Evolutionary conservation across 2,797 vertebrate genomes (phyloP), one percentile per base, ranked within the genome.

Genomic region (Taenioides sp.): DNA sequence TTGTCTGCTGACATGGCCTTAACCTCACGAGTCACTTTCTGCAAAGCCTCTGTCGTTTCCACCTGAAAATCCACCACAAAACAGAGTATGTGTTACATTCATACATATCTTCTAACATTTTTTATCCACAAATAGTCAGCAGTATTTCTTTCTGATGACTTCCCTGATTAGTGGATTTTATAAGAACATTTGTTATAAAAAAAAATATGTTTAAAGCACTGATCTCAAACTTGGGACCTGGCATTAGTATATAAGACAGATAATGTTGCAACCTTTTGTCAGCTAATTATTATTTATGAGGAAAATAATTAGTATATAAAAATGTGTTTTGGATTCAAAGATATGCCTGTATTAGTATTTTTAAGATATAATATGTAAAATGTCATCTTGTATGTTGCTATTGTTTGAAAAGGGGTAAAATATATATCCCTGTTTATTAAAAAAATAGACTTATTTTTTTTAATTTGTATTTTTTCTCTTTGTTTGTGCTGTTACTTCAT

Each of bases 11-110:
- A 96, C 85, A 97, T 93, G 2, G 94, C 91, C 80, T 99, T 99
- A 72, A 98, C 95, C 78, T 99, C 97, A 14, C 96, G 94, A 49
- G 97, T 96, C 81, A 99, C 96, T 90, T 95, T 98, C 84, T 98
- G 97, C 78, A 99, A 91, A 66, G 95, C 94, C 77, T 97, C 96
- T 0, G 96, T 99, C 69, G 97, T 94, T 83, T 96, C 95, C 85
- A 99, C 97, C 90, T 93, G 73, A 1, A 74, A 27, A 25, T 12
- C 43, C 50, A 10, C n/a, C 18, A 43, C 18, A 66, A 14, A 5
- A 40, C 12, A 22, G 12, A 25, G 1, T 12, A 14, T 58, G 18
- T 55, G 54, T 4, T 54, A 57, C 22, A 23, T 57, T 52, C 5
- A 20, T 54, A 11, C 7, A 22, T 22, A 22, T 54, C 52, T 2